These are phyloP conservation scores for Brachionus rotundiformis DNA, from an alignment of 1,140 invertebrate genomes.

Conservation along the genomic window DNA sequence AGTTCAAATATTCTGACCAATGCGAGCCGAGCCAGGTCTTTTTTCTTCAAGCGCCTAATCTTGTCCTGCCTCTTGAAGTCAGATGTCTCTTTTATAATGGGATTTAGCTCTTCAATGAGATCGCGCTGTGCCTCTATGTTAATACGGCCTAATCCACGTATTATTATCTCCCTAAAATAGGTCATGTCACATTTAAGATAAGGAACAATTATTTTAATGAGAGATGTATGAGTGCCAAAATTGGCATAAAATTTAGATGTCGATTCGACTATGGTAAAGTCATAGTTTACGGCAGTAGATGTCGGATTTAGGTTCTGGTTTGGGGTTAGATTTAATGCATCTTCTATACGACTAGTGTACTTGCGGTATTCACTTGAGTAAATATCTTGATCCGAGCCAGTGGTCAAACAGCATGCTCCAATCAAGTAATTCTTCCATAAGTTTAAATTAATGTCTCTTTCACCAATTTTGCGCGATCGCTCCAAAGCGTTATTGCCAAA, in stretches of 20 bases:
- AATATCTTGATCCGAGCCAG: conserved; percentile 67
- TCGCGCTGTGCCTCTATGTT: conserved; percentile 86
- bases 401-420: conserved; percentile 87
- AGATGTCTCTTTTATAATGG: conserved; percentile 88
- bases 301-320: neutral
- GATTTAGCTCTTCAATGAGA: conserved; percentile 89
- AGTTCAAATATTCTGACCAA: conserved; percentile 85
- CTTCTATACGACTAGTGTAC: neutral
- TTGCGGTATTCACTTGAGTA: conserved; percentile 11
- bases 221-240: conserved; percentile 63
- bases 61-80: conserved; percentile 92
- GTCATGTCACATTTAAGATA: conserved; percentile 80
- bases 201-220: conserved; percentile 88
- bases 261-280: neutral
- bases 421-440: conserved; percentile 94
- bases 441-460: conserved; percentile 85
- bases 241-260: conserved; percentile 44
- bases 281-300: neutral
- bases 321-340: neutral
- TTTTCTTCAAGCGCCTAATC: conserved; percentile 77
- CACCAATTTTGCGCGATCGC: conserved; percentile 74
- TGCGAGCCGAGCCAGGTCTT: conserved; percentile 87
- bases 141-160: conserved; percentile 86
- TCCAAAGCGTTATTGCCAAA: conserved; percentile 91
- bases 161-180: conserved; percentile 87